Conservation (phyloP, 2,888 invertebrate species). For the Timema podura region DNA sequence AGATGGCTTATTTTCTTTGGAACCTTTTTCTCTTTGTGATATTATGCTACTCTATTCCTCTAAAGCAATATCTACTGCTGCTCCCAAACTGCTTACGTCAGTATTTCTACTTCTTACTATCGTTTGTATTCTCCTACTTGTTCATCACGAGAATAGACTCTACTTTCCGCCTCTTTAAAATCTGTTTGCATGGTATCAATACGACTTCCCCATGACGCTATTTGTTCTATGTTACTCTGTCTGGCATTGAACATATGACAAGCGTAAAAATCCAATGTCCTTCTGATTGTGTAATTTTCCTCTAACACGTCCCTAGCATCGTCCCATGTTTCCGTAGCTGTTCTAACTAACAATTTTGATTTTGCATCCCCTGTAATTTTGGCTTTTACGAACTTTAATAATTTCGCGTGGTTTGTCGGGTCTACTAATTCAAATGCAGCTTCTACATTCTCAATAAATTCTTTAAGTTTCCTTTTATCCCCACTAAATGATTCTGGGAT, state of each 20-base stretch:
- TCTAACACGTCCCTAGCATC: not conserved
- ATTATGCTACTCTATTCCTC: not conserved
- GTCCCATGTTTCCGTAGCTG: not conserved
- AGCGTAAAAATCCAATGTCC: not conserved
- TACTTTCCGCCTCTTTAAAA: not conserved
- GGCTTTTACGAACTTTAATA: not conserved
- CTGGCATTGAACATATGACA: not conserved
- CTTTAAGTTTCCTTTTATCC: not conserved
- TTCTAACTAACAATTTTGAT: not conserved
- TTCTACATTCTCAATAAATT: not conserved
- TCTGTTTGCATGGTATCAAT: constrained; percentile 1
- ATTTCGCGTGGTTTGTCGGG: not conserved
- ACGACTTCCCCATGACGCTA: not conserved
- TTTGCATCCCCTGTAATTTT: constrained; percentile 7
- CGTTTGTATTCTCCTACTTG: not conserved
- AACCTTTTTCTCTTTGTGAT: not conserved
- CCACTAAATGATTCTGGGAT: not conserved
- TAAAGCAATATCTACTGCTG: not conserved
- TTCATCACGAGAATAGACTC: not conserved
- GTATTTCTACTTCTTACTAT: too few species aligned
- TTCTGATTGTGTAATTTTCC: not conserved
- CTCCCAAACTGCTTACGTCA: not conserved
- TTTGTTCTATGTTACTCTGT: not conserved
- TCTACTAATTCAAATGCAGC: not conserved
- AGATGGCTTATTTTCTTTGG: not conserved